A percentile compares a stretch with the other conserved stretches of the same genome.
These are phyloP conservation scores for Geodia barretti DNA, from an alignment of 37 sponge, comb jelly and placozoan genomes.

Conservation along the genomic window DNA sequence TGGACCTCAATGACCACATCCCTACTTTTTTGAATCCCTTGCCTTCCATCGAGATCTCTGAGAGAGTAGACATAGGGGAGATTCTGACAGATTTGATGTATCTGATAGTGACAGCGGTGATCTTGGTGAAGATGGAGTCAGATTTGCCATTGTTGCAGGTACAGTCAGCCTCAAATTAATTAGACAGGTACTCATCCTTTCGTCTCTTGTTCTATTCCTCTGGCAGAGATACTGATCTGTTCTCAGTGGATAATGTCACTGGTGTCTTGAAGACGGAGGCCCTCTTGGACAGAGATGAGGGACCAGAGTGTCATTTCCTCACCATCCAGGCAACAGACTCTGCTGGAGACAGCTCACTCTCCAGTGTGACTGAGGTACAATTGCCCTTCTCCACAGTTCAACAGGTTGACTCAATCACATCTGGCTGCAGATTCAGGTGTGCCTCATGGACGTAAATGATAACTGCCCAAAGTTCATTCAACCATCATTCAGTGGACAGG, in stretches of 20 bases:
- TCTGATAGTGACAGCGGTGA: constrained; percentile 54
- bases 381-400: background rate
- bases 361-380: constrained; percentile 21
- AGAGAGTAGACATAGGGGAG: constrained; percentile 9
- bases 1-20: constrained; percentile 62
- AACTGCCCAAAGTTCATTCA: constrained; percentile 13
- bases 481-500: background rate
- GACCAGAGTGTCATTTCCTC: constrained; percentile 15
- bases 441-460: constrained; percentile 7
- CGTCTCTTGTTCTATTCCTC: background rate
- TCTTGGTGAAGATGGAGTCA: constrained; percentile 24
- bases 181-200: background rate
- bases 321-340: constrained; percentile 26
- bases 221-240: constrained; percentile 23
- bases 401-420: no score
- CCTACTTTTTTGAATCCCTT: constrained; percentile 29
- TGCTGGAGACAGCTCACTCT: constrained; percentile 17
- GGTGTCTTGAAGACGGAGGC: constrained; percentile 19
- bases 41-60: constrained; percentile 6
- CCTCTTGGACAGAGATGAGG: constrained; percentile 24
- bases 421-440: background rate
- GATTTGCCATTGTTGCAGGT: constrained; percentile 45
- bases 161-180: background rate
- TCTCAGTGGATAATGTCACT: constrained; percentile 4
- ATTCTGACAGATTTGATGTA: constrained; percentile 17